phyloP scores from a whole-genome alignment of 2,797 vertebrate genomes.

The Tapirus indicus region DNA sequence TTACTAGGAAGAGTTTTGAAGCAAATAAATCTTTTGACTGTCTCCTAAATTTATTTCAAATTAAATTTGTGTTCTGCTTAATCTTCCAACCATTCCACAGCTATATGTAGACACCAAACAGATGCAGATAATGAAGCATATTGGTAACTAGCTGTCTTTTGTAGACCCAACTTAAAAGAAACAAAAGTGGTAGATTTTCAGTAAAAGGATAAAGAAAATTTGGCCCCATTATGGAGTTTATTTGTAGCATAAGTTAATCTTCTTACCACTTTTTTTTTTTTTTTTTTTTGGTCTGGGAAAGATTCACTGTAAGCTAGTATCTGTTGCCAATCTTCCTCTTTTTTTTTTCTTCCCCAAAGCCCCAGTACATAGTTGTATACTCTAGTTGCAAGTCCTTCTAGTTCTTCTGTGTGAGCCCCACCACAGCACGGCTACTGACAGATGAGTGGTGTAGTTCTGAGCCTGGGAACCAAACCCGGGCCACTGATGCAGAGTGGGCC shows the following conservation, averaged over 20 bases:
- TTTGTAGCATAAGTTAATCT: constrained; percentile 48
- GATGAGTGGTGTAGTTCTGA: no score
- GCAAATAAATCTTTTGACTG: constrained; percentile 32
- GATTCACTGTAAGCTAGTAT: no score
- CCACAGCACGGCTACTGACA: no score
- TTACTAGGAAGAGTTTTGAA: background rate
- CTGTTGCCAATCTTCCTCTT: no score
- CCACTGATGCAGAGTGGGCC: no score
- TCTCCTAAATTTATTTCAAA: constrained; percentile 46
- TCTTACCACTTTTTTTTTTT: background rate
- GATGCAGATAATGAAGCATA: constrained; percentile 31
- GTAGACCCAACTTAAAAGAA: constrained; percentile 7
- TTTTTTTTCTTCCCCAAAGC: no score
- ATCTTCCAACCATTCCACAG: background rate
- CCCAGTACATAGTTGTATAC: no score
- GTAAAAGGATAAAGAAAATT: background rate
- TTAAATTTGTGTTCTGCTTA: constrained; percentile 36
- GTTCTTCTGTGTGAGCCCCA: no score
- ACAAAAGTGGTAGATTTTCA: background rate
- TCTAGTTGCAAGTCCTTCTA: no score
- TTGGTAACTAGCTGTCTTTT: background rate
- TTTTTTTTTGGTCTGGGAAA: no score
- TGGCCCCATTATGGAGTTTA: background rate
- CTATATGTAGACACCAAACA: constrained; percentile 2
- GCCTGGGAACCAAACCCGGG: no score